These are phyloP conservation scores for Maniola jurtina DNA, from an alignment of 1,140 invertebrate genomes.

Conservation along the genomic window DNA sequence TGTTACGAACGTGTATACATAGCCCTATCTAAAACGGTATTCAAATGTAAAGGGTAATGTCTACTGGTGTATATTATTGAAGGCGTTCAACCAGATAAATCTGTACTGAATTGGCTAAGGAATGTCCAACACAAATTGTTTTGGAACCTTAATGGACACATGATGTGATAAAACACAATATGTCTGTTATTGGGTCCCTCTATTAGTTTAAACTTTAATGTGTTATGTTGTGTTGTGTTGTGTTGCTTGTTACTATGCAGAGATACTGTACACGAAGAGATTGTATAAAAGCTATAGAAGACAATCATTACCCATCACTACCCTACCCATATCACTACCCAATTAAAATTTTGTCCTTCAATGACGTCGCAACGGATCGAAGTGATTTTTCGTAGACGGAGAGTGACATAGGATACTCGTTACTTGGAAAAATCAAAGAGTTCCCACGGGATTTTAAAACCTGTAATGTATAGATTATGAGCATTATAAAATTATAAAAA, in stretches of 20 bases:
- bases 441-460: too few species aligned
- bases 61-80: slow-evolving; percentile 37
- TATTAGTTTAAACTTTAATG: not conserved
- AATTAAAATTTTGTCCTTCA: too few species aligned
- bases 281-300: too few species aligned
- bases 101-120: slow-evolving; percentile 25
- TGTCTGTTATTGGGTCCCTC: not conserved
- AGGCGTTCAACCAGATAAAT: slow-evolving; percentile 37
- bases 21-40: slow-evolving; percentile 35
- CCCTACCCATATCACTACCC: too few species aligned
- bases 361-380: too few species aligned
- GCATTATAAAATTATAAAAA: slow-evolving; percentile 16
- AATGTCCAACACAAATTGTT: slow-evolving; percentile 34
- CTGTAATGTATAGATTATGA: slow-evolving; percentile 12
- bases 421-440: too few species aligned
- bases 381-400: too few species aligned
- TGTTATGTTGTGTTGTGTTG: too few species aligned
- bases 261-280: too few species aligned
- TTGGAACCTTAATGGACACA: slow-evolving; percentile 19
- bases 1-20: not conserved
- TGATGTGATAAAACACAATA: not conserved
- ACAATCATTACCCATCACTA: too few species aligned
- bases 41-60: slow-evolving; percentile 44
- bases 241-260: too few species aligned
- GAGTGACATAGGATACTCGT: too few species aligned